A percentile compares a stretch with the other conserved stretches of the same genome.
phyloP scores from a whole-genome alignment of 2,888 invertebrate genomes.

The Caradrina clavipalpis region DNA sequence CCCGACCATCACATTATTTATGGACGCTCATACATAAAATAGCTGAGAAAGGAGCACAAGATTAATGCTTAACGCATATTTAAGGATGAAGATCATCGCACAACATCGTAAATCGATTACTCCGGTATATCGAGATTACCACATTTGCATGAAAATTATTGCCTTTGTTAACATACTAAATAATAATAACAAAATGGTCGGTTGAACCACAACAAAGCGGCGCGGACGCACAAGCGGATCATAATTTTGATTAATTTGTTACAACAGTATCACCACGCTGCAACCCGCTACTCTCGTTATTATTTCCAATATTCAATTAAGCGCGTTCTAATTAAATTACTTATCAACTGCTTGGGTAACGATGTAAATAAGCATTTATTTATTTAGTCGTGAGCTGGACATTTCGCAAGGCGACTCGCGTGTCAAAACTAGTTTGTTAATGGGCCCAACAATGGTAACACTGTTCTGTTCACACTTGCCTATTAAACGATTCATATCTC shows the following conservation, averaged over 20 bases:
- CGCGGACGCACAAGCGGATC: constrained; percentile 72
- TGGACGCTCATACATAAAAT: constrained; percentile 41
- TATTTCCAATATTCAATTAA: constrained; percentile 85
- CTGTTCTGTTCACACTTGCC: constrained; percentile 87
- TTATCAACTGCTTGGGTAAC: constrained; percentile 82
- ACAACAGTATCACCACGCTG: constrained; percentile 69
- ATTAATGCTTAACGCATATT: constrained; percentile 53
- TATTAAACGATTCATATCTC: constrained; percentile 87
- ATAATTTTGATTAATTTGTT: constrained; percentile 82
- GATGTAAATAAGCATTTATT: constrained; percentile 84
- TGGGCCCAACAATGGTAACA: constrained; percentile 82
- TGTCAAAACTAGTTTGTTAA: constrained; percentile 88
- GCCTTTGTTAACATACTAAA: constrained; percentile 75
- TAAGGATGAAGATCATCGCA: constrained; percentile 57
- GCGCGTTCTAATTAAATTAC: constrained; percentile 85
- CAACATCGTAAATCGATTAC: constrained; percentile 65
- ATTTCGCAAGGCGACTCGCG: constrained; percentile 86
- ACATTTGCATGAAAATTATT: constrained; percentile 72
- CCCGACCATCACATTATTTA: constrained; percentile 45
- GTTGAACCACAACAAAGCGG: constrained; percentile 70
- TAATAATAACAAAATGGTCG: constrained; percentile 70
- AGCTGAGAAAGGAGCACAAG: constrained; percentile 42
- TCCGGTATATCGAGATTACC: constrained; percentile 63
- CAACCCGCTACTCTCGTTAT: constrained; percentile 68
- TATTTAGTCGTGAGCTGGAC: constrained; percentile 84